These are phyloP conservation scores for Chrysaora quinquecirrha DNA, from an alignment of 30 jellyfish, hydroid and myxozoan genomes.

Conservation along the genomic window DNA sequence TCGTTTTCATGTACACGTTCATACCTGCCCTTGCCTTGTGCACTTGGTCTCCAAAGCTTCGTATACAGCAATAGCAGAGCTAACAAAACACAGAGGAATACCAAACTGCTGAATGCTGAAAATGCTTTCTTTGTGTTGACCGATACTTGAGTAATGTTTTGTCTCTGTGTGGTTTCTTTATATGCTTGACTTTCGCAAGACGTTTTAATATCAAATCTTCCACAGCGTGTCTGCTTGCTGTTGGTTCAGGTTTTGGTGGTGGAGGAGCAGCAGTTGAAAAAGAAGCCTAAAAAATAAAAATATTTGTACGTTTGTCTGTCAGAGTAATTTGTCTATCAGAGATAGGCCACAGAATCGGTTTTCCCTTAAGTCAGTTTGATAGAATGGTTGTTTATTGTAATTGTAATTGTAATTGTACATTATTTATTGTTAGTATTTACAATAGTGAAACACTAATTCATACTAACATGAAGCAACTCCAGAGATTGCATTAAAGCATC, in stretches of 20 bases:
- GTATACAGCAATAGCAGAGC: constrained; percentile 58
- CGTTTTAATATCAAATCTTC: constrained; percentile 58
- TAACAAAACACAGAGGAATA: constrained; percentile 61
- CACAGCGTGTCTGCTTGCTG: constrained; percentile 39
- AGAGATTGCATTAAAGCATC: too few relatives aligned
- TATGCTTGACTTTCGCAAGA: constrained; percentile 54
- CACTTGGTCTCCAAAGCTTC: constrained; percentile 52
- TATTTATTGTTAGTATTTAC: too few relatives aligned
- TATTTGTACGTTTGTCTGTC: background rate
- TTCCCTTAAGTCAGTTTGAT: background rate
- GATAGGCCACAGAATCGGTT: background rate
- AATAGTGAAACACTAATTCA: too few relatives aligned
- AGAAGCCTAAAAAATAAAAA: constrained; percentile 29
- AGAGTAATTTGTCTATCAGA: background rate
- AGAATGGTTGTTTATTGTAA: too few relatives aligned
- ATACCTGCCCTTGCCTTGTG: background rate
- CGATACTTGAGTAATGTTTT: background rate
- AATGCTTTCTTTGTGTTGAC: constrained; percentile 74
- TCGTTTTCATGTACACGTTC: background rate
- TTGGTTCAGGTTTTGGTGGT: background rate
- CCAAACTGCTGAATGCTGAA: constrained; percentile 77
- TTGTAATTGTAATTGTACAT: too few relatives aligned
- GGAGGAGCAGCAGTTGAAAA: constrained; percentile 21
- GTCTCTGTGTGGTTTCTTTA: constrained; percentile 5
- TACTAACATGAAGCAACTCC: too few relatives aligned